phyloP scores from a whole-genome alignment of 2,888 invertebrate genomes.

The Drosophila lutescens region DNA sequence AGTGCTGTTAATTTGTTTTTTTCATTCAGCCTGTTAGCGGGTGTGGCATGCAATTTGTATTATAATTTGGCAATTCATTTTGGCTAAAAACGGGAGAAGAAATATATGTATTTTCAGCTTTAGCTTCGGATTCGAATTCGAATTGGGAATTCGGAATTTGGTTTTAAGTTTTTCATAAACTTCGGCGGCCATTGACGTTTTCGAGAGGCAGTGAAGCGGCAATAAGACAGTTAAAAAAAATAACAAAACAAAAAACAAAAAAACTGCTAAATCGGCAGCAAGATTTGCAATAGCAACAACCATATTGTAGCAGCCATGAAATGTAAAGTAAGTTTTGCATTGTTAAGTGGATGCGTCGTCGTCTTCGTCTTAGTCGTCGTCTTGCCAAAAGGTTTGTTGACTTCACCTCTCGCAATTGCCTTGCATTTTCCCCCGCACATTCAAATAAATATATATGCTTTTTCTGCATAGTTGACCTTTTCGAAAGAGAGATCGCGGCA shows the following conservation, averaged over 20 bases:
- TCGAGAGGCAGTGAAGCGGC: constrained; percentile 66
- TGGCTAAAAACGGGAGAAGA: constrained; percentile 22
- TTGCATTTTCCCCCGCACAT: neutral
- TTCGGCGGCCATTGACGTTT: constrained; percentile 67
- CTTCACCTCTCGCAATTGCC: constrained; percentile 15
- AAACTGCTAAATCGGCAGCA: constrained; percentile 15
- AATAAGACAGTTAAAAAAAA: constrained; percentile 24
- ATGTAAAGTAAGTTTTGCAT: constrained; percentile 52
- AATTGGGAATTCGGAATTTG: constrained; percentile 1
- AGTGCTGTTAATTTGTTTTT: constrained; percentile 30
- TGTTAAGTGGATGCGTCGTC: constrained; percentile 56
- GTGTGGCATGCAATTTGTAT: constrained; percentile 71
- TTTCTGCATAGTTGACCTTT: constrained; percentile 33
- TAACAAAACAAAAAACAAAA: neutral
- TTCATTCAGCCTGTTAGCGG: constrained; percentile 33
- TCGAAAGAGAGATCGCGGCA: constrained; percentile 40
- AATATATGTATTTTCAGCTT: constrained; percentile 4
- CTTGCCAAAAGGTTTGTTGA: constrained; percentile 54
- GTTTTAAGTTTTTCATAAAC: constrained; percentile 9
- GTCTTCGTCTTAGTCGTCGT: constrained; percentile 1
- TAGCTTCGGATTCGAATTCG: constrained; percentile 8
- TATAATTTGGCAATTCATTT: constrained; percentile 72
- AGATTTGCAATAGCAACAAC: constrained; percentile 16
- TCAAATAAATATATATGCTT: neutral
- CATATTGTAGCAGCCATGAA: constrained; percentile 42